Conservation (phyloP, 2,113 vertebrate genomes). For the Syngnathus floridae region DNA sequence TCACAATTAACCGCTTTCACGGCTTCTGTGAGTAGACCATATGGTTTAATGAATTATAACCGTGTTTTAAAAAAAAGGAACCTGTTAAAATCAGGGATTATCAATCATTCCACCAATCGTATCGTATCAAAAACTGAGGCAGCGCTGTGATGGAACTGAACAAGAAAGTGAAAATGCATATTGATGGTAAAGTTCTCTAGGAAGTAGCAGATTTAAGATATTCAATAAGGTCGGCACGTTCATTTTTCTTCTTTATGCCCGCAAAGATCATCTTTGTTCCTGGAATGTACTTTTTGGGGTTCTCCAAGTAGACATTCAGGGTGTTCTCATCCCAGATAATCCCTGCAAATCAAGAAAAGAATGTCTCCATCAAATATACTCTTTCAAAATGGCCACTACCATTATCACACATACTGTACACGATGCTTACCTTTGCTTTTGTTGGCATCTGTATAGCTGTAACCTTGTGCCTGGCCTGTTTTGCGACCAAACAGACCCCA, state of each 20-base stretch:
- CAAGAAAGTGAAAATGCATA: no score
- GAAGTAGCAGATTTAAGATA: conserved; percentile 80
- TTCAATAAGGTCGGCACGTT: conserved; percentile 74
- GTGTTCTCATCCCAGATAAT: conserved; percentile 74
- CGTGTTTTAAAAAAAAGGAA: conserved; percentile 21
- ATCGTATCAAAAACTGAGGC: conserved; percentile 15
- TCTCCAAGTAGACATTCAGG: conserved; percentile 79
- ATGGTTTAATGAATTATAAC: conserved; percentile 51
- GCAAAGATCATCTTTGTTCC: conserved; percentile 84
- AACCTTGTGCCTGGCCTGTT: conserved; percentile 74
- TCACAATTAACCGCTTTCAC: conserved; percentile 9
- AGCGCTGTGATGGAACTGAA: conserved; percentile 19
- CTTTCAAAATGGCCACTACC: background rate
- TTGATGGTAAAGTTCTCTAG: conserved; percentile 29
- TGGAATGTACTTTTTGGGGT: conserved; percentile 85
- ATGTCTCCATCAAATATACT: background rate
- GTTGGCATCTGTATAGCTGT: conserved; percentile 76
- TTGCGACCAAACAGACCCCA: conserved; percentile 73
- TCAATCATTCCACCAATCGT: conserved; percentile 29
- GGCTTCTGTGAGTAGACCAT: conserved; percentile 11
- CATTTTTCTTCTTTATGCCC: conserved; percentile 83
- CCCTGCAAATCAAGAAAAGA: conserved; percentile 51
- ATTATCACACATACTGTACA: background rate
- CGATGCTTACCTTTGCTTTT: conserved; percentile 75
- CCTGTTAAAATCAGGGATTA: conserved; percentile 54